Evolutionary conservation across 2,113 vertebrate genomes (phyloP).

Genomic region (Urocolius indicus): DNA sequence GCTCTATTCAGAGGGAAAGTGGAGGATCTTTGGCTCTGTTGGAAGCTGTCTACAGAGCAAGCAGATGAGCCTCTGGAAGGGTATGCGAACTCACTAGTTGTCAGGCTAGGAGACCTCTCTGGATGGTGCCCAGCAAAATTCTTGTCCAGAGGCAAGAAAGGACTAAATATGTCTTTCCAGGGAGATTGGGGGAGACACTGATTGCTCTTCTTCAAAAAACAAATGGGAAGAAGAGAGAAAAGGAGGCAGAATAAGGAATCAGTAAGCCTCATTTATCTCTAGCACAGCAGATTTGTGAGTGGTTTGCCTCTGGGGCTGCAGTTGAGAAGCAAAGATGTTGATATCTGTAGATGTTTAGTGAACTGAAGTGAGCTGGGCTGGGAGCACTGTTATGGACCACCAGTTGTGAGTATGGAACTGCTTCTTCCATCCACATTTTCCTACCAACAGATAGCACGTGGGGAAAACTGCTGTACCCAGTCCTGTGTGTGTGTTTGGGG

Average conservation of each 20-base stretch:
- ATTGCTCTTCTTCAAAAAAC: not conserved
- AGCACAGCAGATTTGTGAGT: not conserved
- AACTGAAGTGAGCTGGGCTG: not conserved
- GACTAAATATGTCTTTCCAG: not conserved
- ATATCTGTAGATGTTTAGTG: not conserved
- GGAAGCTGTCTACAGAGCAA: rapidly evolving
- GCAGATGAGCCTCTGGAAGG: rapidly evolving
- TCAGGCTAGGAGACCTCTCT: not conserved
- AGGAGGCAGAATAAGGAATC: not conserved
- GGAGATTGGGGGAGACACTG: not conserved
- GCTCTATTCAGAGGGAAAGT: not conserved
- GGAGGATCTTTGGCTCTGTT: not conserved
- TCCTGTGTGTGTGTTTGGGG: not conserved
- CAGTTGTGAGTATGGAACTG: not conserved
- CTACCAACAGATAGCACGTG: not conserved
- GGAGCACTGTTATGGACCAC: not conserved
- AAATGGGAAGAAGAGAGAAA: not conserved
- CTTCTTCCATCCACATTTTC: not conserved
- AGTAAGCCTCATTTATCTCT: not conserved
- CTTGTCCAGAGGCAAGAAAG: not conserved
- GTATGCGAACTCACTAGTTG: not conserved
- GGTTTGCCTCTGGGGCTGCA: not conserved
- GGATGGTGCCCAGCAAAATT: not conserved
- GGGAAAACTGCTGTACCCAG: not conserved
- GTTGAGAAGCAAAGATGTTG: not conserved